A percentile compares a stretch with the other conserved stretches of the same genome.
Evolutionary conservation across 1,140 invertebrate species (phyloP).

Genomic region (Lepidurus packardi): DNA sequence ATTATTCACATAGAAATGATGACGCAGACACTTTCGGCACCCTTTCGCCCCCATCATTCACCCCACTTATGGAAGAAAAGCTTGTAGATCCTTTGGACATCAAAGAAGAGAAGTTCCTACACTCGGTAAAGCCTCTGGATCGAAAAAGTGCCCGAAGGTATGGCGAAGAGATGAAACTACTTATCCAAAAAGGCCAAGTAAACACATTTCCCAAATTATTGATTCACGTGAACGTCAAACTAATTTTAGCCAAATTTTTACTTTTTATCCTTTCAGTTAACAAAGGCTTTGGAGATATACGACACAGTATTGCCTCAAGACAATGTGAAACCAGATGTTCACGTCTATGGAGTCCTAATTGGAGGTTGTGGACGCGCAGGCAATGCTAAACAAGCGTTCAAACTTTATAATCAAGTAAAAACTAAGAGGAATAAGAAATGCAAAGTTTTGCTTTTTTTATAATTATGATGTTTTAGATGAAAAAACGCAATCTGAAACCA

Average conservation of each 20-base stretch:
- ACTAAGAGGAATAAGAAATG: neutral
- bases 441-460: neutral
- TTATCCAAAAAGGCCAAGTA: constrained; percentile 55
- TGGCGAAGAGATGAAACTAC: constrained; percentile 60
- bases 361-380: constrained; percentile 70
- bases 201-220: constrained; percentile 39
- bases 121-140: constrained; percentile 34
- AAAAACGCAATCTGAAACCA: constrained; percentile 59
- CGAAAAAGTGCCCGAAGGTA: constrained; percentile 56
- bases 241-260: constrained; percentile 18
- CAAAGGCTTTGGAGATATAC: constrained; percentile 66
- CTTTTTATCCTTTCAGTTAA: constrained; percentile 38
- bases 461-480: constrained; percentile 55
- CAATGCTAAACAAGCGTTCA: constrained; percentile 75
- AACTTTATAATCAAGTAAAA: constrained; percentile 61
- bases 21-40: constrained; percentile 45
- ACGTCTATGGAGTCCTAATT: constrained; percentile 75
- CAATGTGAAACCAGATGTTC: constrained; percentile 65
- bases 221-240: neutral
- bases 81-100: constrained; percentile 30
- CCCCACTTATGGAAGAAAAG: constrained; percentile 25
- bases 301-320: constrained; percentile 68
- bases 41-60: constrained; percentile 34
- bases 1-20: neutral
- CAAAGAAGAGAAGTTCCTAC: constrained; percentile 43